A percentile compares a stretch with the other conserved stretches of the same genome.
Conservation (phyloP, 2,113 vertebrate species). For the Bothrops jararaca region DNA sequence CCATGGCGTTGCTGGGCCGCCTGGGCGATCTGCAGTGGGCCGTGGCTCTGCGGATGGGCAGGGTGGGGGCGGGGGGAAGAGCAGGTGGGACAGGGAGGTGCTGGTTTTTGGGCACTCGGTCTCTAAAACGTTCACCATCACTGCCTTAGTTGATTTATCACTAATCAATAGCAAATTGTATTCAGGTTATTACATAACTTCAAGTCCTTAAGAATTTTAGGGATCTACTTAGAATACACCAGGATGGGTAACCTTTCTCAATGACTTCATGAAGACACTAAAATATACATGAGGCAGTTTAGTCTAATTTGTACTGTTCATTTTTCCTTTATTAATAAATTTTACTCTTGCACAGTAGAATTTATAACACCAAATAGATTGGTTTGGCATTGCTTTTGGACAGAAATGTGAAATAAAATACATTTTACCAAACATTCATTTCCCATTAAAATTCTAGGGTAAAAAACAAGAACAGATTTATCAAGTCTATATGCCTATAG, state of each 20-base stretch:
- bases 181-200: not conserved
- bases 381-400: constrained; percentile 47
- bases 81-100: too few relatives aligned
- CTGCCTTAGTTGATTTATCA: not conserved
- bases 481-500: constrained; percentile 46
- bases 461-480: constrained; percentile 40
- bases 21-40: too few relatives aligned
- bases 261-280: not conserved
- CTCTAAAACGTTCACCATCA: too few relatives aligned
- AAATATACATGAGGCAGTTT: not conserved
- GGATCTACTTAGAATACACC: not conserved
- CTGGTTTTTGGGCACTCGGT: too few relatives aligned
- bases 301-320: not conserved
- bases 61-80: too few relatives aligned
- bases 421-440: constrained; percentile 61
- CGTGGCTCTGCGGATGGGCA: too few relatives aligned
- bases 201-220: not conserved
- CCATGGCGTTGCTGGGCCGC: too few relatives aligned
- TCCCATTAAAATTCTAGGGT: constrained; percentile 47
- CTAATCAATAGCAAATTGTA: too few relatives aligned
- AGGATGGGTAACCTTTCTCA: not conserved
- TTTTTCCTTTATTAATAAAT: not conserved
- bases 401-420: constrained; percentile 29
- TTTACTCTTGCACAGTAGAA: not conserved
- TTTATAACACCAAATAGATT: constrained; percentile 42